A percentile compares a stretch with the other conserved stretches of the same genome.
Conservation (phyloP, 2,113 vertebrate species). For the Mirza zaza region DNA sequence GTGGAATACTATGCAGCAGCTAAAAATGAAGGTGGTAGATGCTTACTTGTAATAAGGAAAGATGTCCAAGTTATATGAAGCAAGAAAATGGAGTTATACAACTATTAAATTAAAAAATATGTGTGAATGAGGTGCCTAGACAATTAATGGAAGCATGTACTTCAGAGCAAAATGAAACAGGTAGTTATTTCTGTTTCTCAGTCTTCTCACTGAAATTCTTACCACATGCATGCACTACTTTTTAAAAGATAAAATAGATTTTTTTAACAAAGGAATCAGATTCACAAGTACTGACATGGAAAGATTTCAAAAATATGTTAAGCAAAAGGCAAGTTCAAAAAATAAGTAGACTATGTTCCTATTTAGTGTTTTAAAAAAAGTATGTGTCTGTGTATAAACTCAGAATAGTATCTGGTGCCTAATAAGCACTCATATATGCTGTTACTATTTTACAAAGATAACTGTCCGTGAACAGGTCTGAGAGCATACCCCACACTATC, state of each 20-base stretch:
- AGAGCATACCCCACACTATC: too few relatives aligned
- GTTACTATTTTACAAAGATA: background rate
- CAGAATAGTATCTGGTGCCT: background rate
- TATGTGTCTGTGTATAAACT: background rate
- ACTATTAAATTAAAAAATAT: background rate
- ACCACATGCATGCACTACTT: background rate
- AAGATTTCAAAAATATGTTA: background rate
- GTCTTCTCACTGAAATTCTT: background rate
- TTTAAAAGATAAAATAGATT: background rate
- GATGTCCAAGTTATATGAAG: background rate
- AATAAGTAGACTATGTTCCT: background rate
- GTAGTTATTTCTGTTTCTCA: background rate
- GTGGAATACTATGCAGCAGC: background rate
- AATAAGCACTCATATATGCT: background rate
- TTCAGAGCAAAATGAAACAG: background rate
- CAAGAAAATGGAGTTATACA: background rate
- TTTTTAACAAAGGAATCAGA: background rate
- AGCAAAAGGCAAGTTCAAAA: background rate
- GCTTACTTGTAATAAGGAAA: background rate
- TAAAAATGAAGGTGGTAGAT: background rate
- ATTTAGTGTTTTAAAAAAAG: background rate
- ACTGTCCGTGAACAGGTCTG: background rate
- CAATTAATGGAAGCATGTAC: background rate
- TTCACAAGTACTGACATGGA: background rate
- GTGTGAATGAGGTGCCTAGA: background rate